Conservation (phyloP, 2,797 vertebrate genomes). For the Apodemus agrarius region DNA sequence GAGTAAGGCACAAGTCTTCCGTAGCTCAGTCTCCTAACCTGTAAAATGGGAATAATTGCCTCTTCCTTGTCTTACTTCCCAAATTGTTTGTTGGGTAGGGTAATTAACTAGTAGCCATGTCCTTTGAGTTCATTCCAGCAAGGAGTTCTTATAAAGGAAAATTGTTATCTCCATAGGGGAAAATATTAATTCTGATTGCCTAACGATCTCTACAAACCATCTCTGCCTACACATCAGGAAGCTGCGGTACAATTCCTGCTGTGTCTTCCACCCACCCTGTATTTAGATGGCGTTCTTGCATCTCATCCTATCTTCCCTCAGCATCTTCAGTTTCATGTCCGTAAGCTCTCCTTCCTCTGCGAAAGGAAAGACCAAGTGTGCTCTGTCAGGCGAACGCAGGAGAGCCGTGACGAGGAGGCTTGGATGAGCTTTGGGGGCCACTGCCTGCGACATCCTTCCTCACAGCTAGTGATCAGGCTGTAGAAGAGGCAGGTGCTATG, state of each 20-base stretch:
- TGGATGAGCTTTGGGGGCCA: not conserved
- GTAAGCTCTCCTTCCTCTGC: not conserved
- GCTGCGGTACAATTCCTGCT: not conserved
- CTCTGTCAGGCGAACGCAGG: not conserved
- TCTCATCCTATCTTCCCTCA: conserved; percentile 29
- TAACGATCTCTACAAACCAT: conserved; percentile 42
- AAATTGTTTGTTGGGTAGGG: conserved; percentile 52
- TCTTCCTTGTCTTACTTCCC: conserved; percentile 45
- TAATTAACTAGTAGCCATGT: conserved; percentile 39
- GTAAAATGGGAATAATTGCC: conserved; percentile 68
- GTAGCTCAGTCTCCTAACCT: conserved; percentile 35
- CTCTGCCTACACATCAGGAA: conserved; percentile 9
- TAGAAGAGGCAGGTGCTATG: not conserved
- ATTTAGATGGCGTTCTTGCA: conserved; percentile 24
- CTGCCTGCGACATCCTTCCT: not conserved
- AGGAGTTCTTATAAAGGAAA: conserved; percentile 60
- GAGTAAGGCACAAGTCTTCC: not conserved
- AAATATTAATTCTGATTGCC: conserved; percentile 63
- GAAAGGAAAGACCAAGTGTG: not conserved
- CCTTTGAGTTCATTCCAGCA: conserved; percentile 71
- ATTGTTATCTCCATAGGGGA: conserved; percentile 66
- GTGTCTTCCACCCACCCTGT: not conserved
- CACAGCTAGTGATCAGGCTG: too few species aligned
- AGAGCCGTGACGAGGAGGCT: not conserved
- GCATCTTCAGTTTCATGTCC: conserved; percentile 22